Base-by-base conservation (phyloP, 2,888 invertebrate species). In the Phortica okadai region DNA sequence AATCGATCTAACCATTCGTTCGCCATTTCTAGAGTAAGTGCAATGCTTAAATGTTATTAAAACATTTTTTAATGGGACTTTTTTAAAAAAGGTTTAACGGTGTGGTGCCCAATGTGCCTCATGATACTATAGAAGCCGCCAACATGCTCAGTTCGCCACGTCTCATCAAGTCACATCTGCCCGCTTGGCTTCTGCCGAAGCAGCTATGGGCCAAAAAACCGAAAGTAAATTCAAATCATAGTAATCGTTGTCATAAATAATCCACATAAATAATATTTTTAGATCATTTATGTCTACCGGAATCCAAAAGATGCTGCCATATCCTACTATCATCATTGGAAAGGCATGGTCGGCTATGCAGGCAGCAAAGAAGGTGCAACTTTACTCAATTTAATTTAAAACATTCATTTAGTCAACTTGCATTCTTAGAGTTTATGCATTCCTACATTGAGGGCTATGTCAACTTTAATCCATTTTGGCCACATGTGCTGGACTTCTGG, bases 301-400 rank as follows among this genome's bases (percentile, higher is more conserved):
- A 96, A 97, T 91, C 96, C 97, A 0, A 95, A 96, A 89, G 97
- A 97, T 90, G 95, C 96, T 0, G 95, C 94, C 0, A 95, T 97
- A 0, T 97, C 97, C 0, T 96, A 94, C 90, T 97, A 95, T 84
- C 95, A 96, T 90, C 93, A 91, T 76, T 89, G 89, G 89, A 84
- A 88, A 0, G 89, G 89, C 56, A 89, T 90, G 87, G 88, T 90
- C 25, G 89, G 90, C 25, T 90, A 90, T 72, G 82, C 87, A 75
- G 90, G 90, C 74, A 86, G 83, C 41, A 89, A 90, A 74, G 82
- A 88, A 42, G 50, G 50, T 50, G 1, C 3, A 11, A 6, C 8
- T 50, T 8, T 50, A 2, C 33, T 33, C 14, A 50, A 50, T 50
- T 50, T 50, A 3, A 11, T 50, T 50, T 50, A 2, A 50, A 50